Evolutionary conservation across 1,140 invertebrate genomes (phyloP).

Genomic region (Lordiphosa mommai): DNA sequence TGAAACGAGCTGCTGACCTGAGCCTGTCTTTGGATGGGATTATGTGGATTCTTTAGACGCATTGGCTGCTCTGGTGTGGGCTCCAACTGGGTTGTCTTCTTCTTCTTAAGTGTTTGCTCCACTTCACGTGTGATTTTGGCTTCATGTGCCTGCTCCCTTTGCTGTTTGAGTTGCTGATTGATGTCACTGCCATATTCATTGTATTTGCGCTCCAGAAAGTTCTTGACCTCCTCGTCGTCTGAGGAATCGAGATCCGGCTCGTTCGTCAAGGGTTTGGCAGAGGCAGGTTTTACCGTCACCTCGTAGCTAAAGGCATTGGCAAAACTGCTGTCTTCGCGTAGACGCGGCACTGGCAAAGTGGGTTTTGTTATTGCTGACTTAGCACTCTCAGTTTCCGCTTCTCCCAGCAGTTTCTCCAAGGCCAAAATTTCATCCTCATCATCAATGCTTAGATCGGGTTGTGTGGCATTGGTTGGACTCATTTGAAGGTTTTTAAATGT

Average conservation of each 20-base stretch:
- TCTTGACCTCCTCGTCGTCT: slow-evolving; percentile 89
- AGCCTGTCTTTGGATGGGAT: slow-evolving; percentile 58
- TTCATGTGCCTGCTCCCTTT: slow-evolving; percentile 79
- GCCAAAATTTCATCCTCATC: slow-evolving; percentile 66
- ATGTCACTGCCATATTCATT: slow-evolving; percentile 85
- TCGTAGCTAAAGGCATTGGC: slow-evolving; percentile 65
- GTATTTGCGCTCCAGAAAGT: slow-evolving; percentile 86
- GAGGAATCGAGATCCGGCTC: slow-evolving; percentile 83
- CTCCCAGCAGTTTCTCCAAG: slow-evolving; percentile 57
- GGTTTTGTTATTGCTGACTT: slow-evolving; percentile 25
- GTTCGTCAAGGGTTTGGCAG: neutral
- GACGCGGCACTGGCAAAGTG: slow-evolving; percentile 40
- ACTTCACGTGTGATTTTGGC: slow-evolving; percentile 80
- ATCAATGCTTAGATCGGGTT: slow-evolving; percentile 50
- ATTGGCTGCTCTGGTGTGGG: slow-evolving; percentile 69
- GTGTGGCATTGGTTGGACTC: slow-evolving; percentile 38
- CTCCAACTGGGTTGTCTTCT: slow-evolving; percentile 43
- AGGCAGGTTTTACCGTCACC: slow-evolving; percentile 24
- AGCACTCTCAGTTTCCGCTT: slow-evolving; percentile 43
- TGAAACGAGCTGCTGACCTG: slow-evolving; percentile 67
- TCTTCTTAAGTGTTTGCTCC: slow-evolving; percentile 31
- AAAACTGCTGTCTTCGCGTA: slow-evolving; percentile 67
- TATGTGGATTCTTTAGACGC: slow-evolving; percentile 49
- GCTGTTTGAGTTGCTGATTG: slow-evolving; percentile 83
- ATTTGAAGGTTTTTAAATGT: slow-evolving; percentile 7